Percentiles rank a stretch among this genome's conserved stretches.
phyloP scores from a whole-genome alignment of 2,113 vertebrate species.

The Chaetodon auriga region DNA sequence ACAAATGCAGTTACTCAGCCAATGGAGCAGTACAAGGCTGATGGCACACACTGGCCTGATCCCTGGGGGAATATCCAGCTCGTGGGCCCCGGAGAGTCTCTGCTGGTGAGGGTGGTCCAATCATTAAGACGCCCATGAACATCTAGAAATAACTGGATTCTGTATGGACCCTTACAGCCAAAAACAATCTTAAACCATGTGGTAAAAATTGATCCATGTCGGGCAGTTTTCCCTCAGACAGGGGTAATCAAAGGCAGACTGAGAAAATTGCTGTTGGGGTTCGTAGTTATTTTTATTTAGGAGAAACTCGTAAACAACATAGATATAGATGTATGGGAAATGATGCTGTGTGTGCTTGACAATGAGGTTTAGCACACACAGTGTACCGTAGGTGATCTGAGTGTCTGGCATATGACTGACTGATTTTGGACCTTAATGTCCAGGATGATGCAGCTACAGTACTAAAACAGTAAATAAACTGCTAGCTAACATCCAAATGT shows the following conservation, averaged over 20 bases:
- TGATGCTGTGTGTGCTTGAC: too few relatives aligned
- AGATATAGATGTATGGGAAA: not conserved
- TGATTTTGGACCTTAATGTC: not conserved
- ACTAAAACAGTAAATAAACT: not conserved
- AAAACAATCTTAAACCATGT: slow-evolving; percentile 11
- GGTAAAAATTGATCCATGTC: not conserved
- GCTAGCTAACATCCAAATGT: not conserved
- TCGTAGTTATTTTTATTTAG: not conserved
- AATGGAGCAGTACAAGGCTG: slow-evolving; percentile 50
- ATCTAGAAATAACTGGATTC: slow-evolving; percentile 51
- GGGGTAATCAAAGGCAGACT: slow-evolving; percentile 6
- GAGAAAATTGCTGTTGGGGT: not conserved
- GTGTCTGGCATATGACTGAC: not conserved
- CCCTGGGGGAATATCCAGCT: slow-evolving; percentile 56
- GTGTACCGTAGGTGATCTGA: too few relatives aligned
- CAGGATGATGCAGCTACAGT: too few relatives aligned
- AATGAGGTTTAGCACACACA: not conserved
- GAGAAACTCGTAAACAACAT: not conserved
- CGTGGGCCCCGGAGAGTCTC: slow-evolving; percentile 50
- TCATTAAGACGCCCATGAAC: slow-evolving; percentile 61
- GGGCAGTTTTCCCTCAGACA: not conserved
- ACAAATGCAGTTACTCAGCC: slow-evolving; percentile 77
- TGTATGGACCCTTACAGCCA: slow-evolving; percentile 10
- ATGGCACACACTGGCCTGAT: slow-evolving; percentile 52
- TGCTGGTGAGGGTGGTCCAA: slow-evolving; percentile 48